Conservation (phyloP, 2,113 vertebrate species). For the Xerus inauris region DNA sequence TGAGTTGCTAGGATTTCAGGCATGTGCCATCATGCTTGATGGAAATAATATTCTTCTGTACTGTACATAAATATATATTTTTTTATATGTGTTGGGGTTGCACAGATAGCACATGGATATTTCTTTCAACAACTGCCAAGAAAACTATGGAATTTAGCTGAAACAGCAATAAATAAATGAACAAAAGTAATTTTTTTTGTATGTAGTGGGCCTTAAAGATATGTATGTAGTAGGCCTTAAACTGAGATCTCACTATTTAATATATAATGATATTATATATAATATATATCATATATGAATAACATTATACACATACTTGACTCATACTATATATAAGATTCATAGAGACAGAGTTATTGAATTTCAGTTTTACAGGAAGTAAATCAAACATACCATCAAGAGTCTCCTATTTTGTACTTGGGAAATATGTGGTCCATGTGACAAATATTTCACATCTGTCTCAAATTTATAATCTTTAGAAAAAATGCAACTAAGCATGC, state of each 20-base stretch:
- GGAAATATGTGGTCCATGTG: not conserved
- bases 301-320: not conserved
- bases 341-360: not conserved
- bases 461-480: not conserved
- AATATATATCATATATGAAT: too few species aligned
- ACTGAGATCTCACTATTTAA: not conserved
- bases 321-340: not conserved
- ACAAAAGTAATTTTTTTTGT: not conserved
- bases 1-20: too few species aligned
- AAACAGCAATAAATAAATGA: not conserved
- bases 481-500: not conserved
- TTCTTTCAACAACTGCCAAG: not conserved
- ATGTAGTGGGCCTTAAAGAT: not conserved
- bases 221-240: too few species aligned
- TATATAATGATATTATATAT: not conserved
- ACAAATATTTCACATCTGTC: not conserved
- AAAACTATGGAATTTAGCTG: not conserved
- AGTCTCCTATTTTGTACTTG: not conserved
- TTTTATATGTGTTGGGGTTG: accelerated
- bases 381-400: not conserved
- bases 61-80: not conserved
- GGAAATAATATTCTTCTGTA: not conserved
- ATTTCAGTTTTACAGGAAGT: not conserved
- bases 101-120: not conserved
- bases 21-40: too few species aligned